Percentiles rank a stretch among this genome's conserved stretches.
phyloP scores from a whole-genome alignment of 2,113 vertebrate species.

The Fulmarus glacialis region DNA sequence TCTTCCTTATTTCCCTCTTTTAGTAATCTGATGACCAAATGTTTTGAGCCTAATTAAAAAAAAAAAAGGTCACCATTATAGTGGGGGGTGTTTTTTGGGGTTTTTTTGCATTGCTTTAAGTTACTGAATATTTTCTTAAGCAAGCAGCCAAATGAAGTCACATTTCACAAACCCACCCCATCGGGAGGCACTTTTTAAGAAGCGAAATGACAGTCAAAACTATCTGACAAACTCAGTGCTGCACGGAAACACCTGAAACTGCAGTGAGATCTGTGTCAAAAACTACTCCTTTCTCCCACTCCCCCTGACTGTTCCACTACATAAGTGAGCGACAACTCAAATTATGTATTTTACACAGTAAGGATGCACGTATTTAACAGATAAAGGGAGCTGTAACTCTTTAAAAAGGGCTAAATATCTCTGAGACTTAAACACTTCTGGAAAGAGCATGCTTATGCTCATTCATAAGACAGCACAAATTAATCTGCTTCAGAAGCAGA shows the following conservation, averaged over 20 bases:
- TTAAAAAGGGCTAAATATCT: not conserved
- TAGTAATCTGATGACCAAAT: not conserved
- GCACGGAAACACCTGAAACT: not conserved
- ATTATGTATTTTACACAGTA: rapidly evolving
- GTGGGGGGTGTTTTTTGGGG: rapidly evolving
- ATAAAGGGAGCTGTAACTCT: not conserved
- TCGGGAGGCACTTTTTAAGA: not conserved
- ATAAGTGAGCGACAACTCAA: not conserved
- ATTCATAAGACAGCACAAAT: not conserved
- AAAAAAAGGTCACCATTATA: not conserved
- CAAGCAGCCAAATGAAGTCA: not conserved
- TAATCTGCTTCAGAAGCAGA: not conserved
- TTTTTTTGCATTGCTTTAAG: not conserved
- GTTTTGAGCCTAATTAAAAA: not conserved
- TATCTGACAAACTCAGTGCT: not conserved
- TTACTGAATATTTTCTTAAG: not conserved
- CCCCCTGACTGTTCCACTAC: not conserved
- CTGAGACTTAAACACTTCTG: not conserved
- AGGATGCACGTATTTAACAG: not conserved
- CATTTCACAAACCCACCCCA: not conserved
- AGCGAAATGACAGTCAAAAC: not conserved
- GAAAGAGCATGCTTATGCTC: not conserved
- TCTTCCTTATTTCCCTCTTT: not conserved
- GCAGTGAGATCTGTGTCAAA: not conserved
- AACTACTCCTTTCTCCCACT: not conserved